Percentiles rank a stretch among this genome's conserved stretches.
phyloP scores from a whole-genome alignment of 2,888 invertebrate species.

The Lottia gigantea region DNA sequence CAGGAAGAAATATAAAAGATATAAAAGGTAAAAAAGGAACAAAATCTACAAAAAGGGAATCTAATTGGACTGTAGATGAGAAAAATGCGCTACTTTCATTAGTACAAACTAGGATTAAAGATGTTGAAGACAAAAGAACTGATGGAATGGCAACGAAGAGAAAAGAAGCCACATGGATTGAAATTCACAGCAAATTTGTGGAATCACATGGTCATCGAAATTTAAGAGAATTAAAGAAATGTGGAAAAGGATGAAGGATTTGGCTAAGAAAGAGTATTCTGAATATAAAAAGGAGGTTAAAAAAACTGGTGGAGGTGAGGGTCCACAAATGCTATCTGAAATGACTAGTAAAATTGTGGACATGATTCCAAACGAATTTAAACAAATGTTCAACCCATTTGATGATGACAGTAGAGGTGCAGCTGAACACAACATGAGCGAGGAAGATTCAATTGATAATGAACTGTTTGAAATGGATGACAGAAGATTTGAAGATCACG shows the following conservation, averaged over 20 bases:
- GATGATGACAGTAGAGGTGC: neutral
- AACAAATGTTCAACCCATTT: neutral
- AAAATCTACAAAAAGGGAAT: neutral
- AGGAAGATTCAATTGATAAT: too few species aligned
- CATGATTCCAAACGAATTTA: conserved; percentile 1
- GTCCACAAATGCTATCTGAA: neutral
- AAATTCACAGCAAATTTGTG: neutral
- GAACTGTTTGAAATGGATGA: too few species aligned
- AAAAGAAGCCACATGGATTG: neutral
- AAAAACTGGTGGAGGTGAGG: neutral
- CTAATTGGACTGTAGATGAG: neutral
- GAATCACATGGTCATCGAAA: neutral
- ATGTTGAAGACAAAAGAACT: neutral
- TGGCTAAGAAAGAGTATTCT: neutral
- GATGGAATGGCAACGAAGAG: neutral
- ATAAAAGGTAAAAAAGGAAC: too few species aligned
- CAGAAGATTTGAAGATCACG: too few species aligned
- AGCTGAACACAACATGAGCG: neutral
- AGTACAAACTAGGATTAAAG: neutral
- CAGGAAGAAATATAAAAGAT: too few species aligned
- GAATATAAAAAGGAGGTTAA: neutral
- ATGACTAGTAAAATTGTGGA: neutral
- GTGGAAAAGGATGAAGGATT: neutral
- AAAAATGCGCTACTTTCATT: neutral
- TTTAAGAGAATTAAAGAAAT: neutral